phyloP scores from a whole-genome alignment of 1,140 invertebrate genomes.

The Coelopa frigida region DNA sequence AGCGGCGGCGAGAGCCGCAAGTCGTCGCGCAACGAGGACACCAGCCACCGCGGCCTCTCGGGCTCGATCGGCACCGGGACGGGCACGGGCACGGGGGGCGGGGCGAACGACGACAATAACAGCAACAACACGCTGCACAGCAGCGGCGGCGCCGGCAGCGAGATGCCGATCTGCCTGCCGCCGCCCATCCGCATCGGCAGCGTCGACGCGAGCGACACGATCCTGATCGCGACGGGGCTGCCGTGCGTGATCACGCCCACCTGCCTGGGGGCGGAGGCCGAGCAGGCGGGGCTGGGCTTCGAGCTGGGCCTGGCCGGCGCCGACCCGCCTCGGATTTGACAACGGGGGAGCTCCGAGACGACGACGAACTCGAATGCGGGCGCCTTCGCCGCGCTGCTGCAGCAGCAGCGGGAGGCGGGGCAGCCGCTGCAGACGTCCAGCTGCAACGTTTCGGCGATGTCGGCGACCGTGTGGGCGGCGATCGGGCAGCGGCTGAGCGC shows the following conservation, averaged over 20 bases:
- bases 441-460: constrained; percentile 40
- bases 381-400: constrained; percentile 19
- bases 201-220: constrained; percentile 9
- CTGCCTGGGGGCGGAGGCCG: constrained; percentile 3
- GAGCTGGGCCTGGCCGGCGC: constrained; percentile 33
- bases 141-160: constrained; percentile 21
- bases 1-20: constrained; percentile 31
- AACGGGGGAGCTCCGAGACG: constrained; percentile 34
- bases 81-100: no score
- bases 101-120: constrained; percentile 18
- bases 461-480: constrained; percentile 39
- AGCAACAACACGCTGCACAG: constrained; percentile 40
- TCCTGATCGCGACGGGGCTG: constrained; percentile 6
- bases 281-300: constrained; percentile 24
- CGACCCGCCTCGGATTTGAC: constrained; percentile 39
- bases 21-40: constrained; percentile 29
- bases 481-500: constrained; percentile 38
- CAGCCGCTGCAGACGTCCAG: constrained; percentile 21
- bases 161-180: constrained; percentile 17
- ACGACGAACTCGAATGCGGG: constrained; percentile 28
- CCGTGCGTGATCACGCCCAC: constrained; percentile 12
- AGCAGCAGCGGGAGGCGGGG: constrained; percentile 9
- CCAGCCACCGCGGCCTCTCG: no score
- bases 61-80: constrained; percentile 12
- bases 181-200: constrained; percentile 23